Conservation (phyloP, 2,113 vertebrate genomes). For the Sorex araneus region DNA sequence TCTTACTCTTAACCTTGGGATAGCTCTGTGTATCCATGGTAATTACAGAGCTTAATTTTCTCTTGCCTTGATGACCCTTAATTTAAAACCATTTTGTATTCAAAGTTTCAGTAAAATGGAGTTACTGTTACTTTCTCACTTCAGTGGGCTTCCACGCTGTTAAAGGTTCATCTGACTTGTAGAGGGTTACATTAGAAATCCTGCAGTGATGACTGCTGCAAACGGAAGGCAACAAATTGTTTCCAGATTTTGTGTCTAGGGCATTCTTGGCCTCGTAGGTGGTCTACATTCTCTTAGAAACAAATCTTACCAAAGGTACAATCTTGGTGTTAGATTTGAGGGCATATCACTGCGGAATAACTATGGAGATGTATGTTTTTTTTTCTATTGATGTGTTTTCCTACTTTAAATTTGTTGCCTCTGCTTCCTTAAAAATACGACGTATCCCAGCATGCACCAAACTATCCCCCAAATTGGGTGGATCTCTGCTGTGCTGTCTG, state of each 20-base stretch:
- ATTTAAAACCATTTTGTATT: constrained; percentile 27
- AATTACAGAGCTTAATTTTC: constrained; percentile 59
- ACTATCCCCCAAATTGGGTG: constrained; percentile 81
- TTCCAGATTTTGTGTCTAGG: constrained; percentile 35
- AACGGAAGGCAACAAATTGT: constrained; percentile 9
- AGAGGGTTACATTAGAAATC: not conserved
- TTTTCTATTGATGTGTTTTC: not conserved
- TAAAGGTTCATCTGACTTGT: not conserved
- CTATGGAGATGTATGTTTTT: not conserved
- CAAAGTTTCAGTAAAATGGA: not conserved
- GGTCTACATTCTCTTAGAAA: not conserved
- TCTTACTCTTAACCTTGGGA: not conserved
- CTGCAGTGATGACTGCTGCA: not conserved
- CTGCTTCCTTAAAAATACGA: constrained; percentile 59
- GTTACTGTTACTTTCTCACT: too few species aligned
- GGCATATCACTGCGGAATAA: not conserved
- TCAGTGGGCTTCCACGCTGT: too few species aligned
- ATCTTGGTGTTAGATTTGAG: constrained; percentile 34
- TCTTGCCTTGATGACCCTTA: not conserved
- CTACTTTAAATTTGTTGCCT: constrained; percentile 43
- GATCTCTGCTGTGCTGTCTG: constrained; percentile 88
- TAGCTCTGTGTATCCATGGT: not conserved
- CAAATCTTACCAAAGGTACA: constrained; percentile 16
- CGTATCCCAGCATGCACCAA: constrained; percentile 71
- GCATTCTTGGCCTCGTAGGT: not conserved